Evolutionary conservation across 1,140 invertebrate genomes (phyloP), one percentile per base, ranked within the genome.

Genomic region (Drosophila micromelanica): DNA sequence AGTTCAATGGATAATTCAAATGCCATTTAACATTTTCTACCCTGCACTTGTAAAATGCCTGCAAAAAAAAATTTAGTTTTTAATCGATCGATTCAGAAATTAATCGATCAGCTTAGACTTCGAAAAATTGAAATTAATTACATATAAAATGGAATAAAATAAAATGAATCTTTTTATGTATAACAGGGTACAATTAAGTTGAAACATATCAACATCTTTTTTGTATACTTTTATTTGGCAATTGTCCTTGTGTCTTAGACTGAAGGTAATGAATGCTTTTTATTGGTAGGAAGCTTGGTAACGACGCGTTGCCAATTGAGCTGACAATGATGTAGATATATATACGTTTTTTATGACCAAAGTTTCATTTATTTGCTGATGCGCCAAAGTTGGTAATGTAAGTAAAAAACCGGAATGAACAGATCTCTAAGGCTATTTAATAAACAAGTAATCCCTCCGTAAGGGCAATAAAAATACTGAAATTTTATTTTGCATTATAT

Each of bases 291-390:
- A 17, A 17, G 17, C 17, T 17, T 17, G 17, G 1, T 17, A 17
- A 17, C 23, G 42, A 12, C 2, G 4, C 37, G 32, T 8, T 81
- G 64, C 38, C 79, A 75, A 81, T 81, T 82, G 74, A 70, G 57
- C 74, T 78, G 74, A 61, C 49, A 49, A 55, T 69, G 61, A 69
- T 68, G 62, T 74, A 59, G 61, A 69, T 68, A 69, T 74, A 59
- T 35, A 35, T 35, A 35, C 7, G 2, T 35, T 32, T 60, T 81
- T 82, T 75, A 81, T 78, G 64, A 27, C 54, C 54, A 73, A 81
- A 78, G 51, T 82, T 81, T 81, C 59, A 80, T 80, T 80, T 76
- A 76, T 80, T 52, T 51, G 59, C 56, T 51, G 37, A 9, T 30
- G 45, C 20, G 67, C 55, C 75, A 78, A 23, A 23, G 20, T 23